phyloP scores from a whole-genome alignment of 2,888 invertebrate genomes.

The Troilus luridus region DNA sequence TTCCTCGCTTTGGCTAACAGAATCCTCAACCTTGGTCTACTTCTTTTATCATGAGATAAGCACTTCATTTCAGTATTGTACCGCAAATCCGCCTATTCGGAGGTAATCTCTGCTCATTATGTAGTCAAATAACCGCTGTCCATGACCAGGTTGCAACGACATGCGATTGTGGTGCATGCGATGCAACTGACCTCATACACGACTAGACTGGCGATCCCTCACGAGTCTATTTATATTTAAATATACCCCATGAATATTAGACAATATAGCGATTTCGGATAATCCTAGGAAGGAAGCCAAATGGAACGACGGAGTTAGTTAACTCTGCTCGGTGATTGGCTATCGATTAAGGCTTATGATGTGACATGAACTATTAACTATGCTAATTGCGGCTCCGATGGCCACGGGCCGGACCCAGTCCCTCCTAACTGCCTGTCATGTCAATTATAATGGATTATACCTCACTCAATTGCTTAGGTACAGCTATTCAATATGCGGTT shows the following conservation, averaged over 20 bases:
- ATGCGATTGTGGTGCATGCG: background rate
- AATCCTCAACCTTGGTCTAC: background rate
- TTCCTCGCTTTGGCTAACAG: background rate
- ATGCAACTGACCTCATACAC: background rate
- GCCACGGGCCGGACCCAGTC: background rate
- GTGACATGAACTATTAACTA: constrained; percentile 40
- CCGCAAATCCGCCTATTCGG: background rate
- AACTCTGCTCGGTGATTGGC: constrained; percentile 38
- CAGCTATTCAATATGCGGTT: background rate
- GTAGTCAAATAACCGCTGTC: background rate
- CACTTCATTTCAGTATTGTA: constrained; percentile 2
- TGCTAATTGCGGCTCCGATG: constrained; percentile 5
- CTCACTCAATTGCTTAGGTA: background rate
- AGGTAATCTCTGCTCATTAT: background rate
- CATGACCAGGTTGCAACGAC: background rate
- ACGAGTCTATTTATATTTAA: background rate
- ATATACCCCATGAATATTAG: background rate
- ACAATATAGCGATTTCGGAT: background rate
- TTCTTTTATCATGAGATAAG: background rate
- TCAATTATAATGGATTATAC: constrained; percentile 19
- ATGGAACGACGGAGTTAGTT: background rate
- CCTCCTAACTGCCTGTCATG: background rate
- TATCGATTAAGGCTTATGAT: constrained; percentile 35
- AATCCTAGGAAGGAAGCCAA: background rate
- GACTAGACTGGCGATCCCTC: background rate